Percentiles rank a stretch among this genome's conserved stretches.
phyloP scores from a whole-genome alignment of 2,797 vertebrate species.

The Halcyon chelicuti region DNA sequence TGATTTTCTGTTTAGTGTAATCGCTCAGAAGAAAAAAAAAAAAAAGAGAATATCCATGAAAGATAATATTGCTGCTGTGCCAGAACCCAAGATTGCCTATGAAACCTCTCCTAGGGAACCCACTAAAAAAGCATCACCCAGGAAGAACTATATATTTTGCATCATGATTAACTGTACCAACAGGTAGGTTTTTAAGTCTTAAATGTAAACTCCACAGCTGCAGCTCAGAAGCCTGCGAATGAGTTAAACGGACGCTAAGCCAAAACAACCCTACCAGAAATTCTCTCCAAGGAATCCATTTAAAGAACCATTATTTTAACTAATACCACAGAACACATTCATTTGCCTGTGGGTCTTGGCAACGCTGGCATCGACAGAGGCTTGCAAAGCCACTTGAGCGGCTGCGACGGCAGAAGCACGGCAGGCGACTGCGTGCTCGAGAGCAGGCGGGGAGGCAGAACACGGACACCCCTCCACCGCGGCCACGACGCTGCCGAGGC shows the following conservation, averaged over 20 bases:
- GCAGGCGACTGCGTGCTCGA: rapidly evolving
- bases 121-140: background rate
- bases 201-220: background rate
- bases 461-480: rapidly evolving
- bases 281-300: background rate
- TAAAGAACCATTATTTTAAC: background rate
- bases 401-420: background rate
- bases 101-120: background rate
- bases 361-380: rapidly evolving
- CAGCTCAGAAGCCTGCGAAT: background rate
- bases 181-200: background rate
- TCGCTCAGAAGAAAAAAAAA: background rate
- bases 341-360: background rate
- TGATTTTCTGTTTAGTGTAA: background rate
- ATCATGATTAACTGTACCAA: background rate
- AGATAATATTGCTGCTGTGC: background rate
- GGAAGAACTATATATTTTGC: background rate
- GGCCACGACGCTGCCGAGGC: rapidly evolving
- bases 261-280: background rate
- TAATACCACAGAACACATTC: background rate
- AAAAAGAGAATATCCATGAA: background rate
- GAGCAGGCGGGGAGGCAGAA: background rate
- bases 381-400: rapidly evolving
- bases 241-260: background rate
- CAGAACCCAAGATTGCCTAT: background rate